These are phyloP conservation scores for Solea solea DNA, from an alignment of 2,113 vertebrate species.

Conservation along the genomic window DNA sequence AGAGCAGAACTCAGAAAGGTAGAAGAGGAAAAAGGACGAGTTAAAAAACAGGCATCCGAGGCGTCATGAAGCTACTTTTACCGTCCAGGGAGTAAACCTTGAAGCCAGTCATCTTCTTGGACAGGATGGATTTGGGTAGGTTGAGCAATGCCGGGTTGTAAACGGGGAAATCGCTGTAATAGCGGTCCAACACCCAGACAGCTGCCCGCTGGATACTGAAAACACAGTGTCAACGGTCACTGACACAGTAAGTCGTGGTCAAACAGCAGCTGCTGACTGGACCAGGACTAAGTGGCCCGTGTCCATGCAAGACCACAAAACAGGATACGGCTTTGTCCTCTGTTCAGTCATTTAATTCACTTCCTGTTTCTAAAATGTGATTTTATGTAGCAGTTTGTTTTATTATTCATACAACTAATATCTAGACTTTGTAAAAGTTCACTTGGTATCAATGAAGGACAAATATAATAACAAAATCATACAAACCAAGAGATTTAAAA, in stretches of 20 bases:
- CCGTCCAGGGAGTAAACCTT: conserved; percentile 98
- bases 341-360: no score
- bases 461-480: no score
- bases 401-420: no score
- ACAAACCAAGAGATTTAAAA: no score
- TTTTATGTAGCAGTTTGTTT: background rate
- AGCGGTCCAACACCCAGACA: conserved; percentile 95
- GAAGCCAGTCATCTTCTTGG: conserved; percentile 98
- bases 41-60: background rate
- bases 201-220: conserved; percentile 93
- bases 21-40: background rate
- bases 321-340: no score
- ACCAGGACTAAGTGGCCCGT: no score
- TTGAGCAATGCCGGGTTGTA: conserved; percentile 96
- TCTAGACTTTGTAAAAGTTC: no score
- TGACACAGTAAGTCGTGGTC: background rate
- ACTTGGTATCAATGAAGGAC: no score
- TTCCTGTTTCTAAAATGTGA: background rate
- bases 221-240: conserved; percentile 17
- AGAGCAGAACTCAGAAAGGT: background rate
- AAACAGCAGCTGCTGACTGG: background rate
- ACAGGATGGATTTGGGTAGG: conserved; percentile 95
- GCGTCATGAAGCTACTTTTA: conserved; percentile 56
- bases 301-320: no score
- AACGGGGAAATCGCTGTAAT: conserved; percentile 95